These are phyloP conservation scores for Hippocampus mohnikei DNA, from an alignment of 2,113 vertebrate species.

Conservation along the genomic window DNA sequence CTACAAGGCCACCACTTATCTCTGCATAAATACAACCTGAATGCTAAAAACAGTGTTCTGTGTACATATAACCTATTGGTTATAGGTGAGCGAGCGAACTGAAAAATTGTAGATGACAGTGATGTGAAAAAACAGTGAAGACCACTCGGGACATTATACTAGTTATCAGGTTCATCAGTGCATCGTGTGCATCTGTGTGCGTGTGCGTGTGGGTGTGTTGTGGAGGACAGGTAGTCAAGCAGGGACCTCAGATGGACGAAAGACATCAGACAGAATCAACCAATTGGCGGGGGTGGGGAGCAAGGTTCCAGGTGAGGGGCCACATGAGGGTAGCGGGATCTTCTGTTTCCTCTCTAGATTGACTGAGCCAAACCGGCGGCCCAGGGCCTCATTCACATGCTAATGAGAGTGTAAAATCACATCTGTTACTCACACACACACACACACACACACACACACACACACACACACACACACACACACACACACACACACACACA, in stretches of 20 bases:
- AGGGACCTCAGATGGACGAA: conserved; percentile 93
- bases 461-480: conserved; percentile 57
- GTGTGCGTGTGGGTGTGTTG: conserved; percentile 68
- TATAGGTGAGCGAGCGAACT: background rate
- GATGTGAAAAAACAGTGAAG: conserved; percentile 39
- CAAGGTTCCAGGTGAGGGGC: conserved; percentile 84
- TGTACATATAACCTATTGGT: conserved; percentile 7
- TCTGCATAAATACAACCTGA: conserved; percentile 68
- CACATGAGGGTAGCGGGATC: conserved; percentile 35
- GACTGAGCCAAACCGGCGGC: conserved; percentile 83
- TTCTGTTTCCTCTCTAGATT: conserved; percentile 44
- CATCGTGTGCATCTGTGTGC: background rate
- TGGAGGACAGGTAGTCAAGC: conserved; percentile 80
- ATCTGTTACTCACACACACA: conserved; percentile 85
- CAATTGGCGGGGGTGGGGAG: conserved; percentile 3
- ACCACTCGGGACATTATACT: conserved; percentile 87
- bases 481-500: conserved; percentile 30
- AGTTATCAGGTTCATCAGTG: conserved; percentile 76
- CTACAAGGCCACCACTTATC: conserved; percentile 61
- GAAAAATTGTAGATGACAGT: conserved; percentile 1
- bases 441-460: conserved; percentile 23
- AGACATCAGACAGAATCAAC: conserved; percentile 88
- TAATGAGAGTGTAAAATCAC: conserved; percentile 99
- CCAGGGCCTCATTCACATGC: conserved; percentile 93
- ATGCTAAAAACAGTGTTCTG: conserved; percentile 25